Base-by-base conservation (phyloP, 2,797 vertebrate species). In the Sebastes elongatus region DNA sequence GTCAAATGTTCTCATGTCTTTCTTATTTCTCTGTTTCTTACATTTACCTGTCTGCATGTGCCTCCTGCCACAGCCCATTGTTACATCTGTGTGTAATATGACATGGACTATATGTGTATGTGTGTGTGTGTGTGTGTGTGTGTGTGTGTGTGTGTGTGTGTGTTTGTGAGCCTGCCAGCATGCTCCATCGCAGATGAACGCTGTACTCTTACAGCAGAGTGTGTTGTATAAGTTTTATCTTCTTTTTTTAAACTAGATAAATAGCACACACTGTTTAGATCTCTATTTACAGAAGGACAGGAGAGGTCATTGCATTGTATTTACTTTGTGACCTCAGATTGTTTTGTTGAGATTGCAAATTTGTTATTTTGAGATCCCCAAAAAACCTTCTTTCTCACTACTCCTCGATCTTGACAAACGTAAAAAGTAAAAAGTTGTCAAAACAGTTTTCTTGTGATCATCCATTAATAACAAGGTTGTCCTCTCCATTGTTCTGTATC, bases 1-100 rank as follows among this genome's bases (percentile, higher is more conserved):
- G 65, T 83, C 42, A 70, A 22, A 69, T 82, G 70, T 81, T 63
- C 56, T 78, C 80, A 61, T 16, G 32, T 73, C 77, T 57, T 89
- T 84, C 91, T 68, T 78, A 70, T 80, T 81, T 78, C 67, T 87
- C 38, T 71, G 81, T 88, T 86, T 84, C 79, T 78, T 71, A 23
- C 72, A 71, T 85, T 28, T 38, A 30, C 46, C 70, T 56, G 55
- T 85, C 71, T 92, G 94, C 93, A 93, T 87, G 92, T 57, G 82
- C 76, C 86, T 86, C 78, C 79, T 76, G 78, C 56, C 66, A 20
- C 74, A 64, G 74, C 70, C 67, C 55, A 55, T 8, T 81, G 25
- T 74, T 73, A 55, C 38, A 38, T 80, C 22, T 20, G 59, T 32
- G 73, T 87, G 57, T 77, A 23, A 78, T 49, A 35, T 59, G 25